Conservation (phyloP, 1,140 invertebrate genomes). For the Aphis craccivora region DNA sequence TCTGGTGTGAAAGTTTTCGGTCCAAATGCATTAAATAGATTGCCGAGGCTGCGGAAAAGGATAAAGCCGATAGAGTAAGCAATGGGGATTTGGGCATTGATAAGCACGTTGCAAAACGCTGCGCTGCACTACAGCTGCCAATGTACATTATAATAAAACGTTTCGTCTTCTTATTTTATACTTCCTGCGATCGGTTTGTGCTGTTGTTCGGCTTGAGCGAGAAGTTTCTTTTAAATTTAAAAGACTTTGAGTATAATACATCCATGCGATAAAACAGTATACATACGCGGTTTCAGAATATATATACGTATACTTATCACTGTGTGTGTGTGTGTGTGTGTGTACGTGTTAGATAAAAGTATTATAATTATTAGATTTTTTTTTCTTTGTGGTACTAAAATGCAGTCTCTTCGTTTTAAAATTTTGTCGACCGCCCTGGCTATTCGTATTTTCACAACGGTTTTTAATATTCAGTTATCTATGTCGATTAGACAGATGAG, state of each 20-base stretch:
- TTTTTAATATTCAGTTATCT: too few species aligned
- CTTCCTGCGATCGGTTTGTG: neutral
- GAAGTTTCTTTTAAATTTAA: constrained; percentile 22
- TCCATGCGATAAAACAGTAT: neutral
- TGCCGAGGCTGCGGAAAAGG: neutral
- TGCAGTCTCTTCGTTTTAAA: neutral
- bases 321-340: neutral
- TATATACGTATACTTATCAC: neutral
- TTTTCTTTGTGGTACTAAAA: neutral
- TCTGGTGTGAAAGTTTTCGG: constrained; percentile 25
- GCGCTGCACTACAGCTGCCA: neutral
- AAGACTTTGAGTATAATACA: neutral
- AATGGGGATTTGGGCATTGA: neutral
- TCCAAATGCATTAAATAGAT: constrained; percentile 44
- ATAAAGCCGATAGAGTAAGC: neutral
- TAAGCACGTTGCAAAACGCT: neutral
- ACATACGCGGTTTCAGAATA: neutral
- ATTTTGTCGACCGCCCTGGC: neutral
- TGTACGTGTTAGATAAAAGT: too few species aligned
- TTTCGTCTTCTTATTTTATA: neutral
- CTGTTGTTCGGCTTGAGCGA: neutral
- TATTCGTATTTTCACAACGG: neutral
- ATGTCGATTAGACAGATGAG: too few species aligned
- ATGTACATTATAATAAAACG: neutral
- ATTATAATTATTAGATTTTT: neutral